Conservation (phyloP, 2,888 invertebrate species). For the Thumatha senex region DNA sequence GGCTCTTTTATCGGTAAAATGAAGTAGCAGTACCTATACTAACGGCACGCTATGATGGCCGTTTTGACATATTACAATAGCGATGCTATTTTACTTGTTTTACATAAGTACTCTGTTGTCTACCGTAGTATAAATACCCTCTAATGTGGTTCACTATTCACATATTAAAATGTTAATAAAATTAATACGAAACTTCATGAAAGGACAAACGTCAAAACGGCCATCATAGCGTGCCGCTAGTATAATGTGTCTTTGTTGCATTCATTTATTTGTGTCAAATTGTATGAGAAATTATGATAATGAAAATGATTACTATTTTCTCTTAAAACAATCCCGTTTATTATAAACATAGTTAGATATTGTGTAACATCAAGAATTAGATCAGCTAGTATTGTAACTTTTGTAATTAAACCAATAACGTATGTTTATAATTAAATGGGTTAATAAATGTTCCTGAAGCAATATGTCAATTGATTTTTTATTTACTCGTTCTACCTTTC, state of each 20-base stretch:
- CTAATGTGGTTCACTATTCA: no score
- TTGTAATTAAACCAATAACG: background rate
- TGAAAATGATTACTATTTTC: conserved; percentile 25
- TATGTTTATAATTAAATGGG: conserved; percentile 23
- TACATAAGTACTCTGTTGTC: no score
- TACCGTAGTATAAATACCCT: no score
- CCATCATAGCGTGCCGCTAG: no score
- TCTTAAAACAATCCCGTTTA: conserved; percentile 29
- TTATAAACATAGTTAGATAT: conserved; percentile 14
- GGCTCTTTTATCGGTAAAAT: conserved; percentile 3
- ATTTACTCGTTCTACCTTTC: conserved; percentile 12
- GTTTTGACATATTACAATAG: no score
- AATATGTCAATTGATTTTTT: conserved; percentile 26
- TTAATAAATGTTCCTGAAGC: conserved; percentile 35
- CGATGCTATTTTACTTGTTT: no score
- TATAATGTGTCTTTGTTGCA: conserved; percentile 12
- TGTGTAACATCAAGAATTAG: background rate
- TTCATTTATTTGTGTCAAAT: conserved; percentile 26
- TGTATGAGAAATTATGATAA: conserved; percentile 24
- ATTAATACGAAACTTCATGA: no score
- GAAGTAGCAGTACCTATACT: conserved; percentile 3
- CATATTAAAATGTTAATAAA: no score
- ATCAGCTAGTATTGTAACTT: conserved; percentile 1
- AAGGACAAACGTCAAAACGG: no score
- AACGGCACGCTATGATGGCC: no score